Conservation (phyloP, 1,140 invertebrate species). For the Holotrichia oblita region DNA sequence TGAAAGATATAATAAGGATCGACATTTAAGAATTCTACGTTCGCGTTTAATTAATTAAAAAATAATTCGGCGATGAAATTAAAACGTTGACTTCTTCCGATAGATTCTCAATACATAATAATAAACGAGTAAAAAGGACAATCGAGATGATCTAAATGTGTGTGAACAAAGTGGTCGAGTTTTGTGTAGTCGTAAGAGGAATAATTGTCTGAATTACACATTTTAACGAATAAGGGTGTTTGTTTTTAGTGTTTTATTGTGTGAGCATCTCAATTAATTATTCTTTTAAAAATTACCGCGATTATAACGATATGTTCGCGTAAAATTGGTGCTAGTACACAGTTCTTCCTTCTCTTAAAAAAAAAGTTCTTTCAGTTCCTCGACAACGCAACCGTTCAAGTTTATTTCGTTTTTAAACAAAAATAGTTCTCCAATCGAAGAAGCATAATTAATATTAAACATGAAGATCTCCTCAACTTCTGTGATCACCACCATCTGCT, state of each 20-base stretch:
- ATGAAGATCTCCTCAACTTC: not conserved
- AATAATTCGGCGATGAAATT: not conserved
- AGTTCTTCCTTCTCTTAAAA: not conserved
- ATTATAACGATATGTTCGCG: not conserved
- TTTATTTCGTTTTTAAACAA: not conserved
- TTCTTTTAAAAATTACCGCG: not conserved
- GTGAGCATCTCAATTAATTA: not conserved
- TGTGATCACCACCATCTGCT: constrained; percentile 41
- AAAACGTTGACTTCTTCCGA: not conserved
- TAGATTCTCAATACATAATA: not conserved
- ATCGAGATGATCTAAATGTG: not conserved
- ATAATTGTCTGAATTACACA: not conserved
- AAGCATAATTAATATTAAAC: too few relatives aligned
- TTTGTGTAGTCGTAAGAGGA: not conserved
- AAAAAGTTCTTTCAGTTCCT: not conserved
- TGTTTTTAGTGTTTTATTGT: not conserved
- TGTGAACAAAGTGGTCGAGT: too few relatives aligned
- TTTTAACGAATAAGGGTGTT: not conserved
- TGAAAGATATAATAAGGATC: not conserved
- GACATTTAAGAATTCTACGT: not conserved
- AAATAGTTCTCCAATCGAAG: not conserved
- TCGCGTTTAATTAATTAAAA: not conserved
- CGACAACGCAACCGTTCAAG: not conserved
- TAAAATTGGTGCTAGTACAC: not conserved
- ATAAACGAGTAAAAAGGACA: too few relatives aligned